Base-by-base conservation (phyloP, 2,888 invertebrate species). In the Pristionchus mayeri region DNA sequence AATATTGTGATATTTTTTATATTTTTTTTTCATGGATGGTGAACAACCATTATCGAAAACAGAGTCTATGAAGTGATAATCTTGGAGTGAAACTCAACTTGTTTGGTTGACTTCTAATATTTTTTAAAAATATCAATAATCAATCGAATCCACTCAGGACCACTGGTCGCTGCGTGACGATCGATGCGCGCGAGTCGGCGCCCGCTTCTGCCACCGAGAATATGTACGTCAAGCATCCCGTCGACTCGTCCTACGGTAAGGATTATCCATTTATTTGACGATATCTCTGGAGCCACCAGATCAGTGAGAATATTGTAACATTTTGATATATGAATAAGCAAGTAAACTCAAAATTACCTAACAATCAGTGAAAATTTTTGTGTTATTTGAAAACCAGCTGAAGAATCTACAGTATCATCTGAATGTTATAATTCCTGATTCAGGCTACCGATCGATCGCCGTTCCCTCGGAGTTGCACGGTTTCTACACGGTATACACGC, bases 51-150 rank as follows among this genome's bases (percentile, higher is more conserved):
- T 30, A 34, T 30, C 34, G 63, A 63, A 63, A 63, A 18, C n/a
- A 13, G 93, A 93, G 96, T 54, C 95, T 96, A 93, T 96, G 96
- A 0, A 95, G 96, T 84, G 96, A 96, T 94, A 95, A 95, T 52
- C 87, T 87, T 90, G 91, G 37, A 80, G 78, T 81, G 44, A 27
- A 27, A 50, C 50, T 3, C 21, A 50, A 50, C 50, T n/a, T n/a
- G n/a, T n/a, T n/a, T n/a, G n/a, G n/a, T n/a, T n/a, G n/a, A n/a
- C n/a, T n/a, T n/a, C n/a, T n/a, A n/a, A n/a, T 50, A 21, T 18
- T 18, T 16, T 2, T 50, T 88, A 4, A 1, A 27, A 60, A 60
- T 21, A 60, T 27, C 11, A n/a, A n/a, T 30, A 75, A 75, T 44
- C n/a, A 2, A 44, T 44, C n/a, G n/a, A 44, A 44, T 44, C 40